phyloP scores from a whole-genome alignment of 2,797 vertebrate species.

The Cichlasoma orientale region DNA sequence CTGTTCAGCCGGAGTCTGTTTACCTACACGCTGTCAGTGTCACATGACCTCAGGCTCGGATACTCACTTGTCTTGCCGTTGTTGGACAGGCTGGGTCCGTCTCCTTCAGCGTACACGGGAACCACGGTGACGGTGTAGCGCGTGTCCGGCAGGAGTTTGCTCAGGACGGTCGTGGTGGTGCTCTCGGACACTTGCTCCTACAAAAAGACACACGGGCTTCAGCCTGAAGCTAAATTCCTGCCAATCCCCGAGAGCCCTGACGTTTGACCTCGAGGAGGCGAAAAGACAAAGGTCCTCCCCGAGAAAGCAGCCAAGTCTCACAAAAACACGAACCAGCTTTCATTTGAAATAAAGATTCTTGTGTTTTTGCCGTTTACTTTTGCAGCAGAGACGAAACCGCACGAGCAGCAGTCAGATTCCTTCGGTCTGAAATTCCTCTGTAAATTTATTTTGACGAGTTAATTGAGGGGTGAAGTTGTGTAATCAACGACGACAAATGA shows the following conservation, averaged over 20 bases:
- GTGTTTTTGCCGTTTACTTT: background rate
- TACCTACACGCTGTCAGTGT: background rate
- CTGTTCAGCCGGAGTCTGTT: no score
- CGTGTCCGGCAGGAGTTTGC: conserved; percentile 88
- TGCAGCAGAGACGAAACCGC: background rate
- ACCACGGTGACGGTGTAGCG: conserved; percentile 89
- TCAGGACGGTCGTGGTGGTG: conserved; percentile 88
- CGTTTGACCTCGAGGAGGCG: background rate
- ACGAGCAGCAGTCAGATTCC: background rate
- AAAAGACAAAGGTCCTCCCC: background rate
- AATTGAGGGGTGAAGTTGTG: background rate
- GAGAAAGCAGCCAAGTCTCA: background rate
- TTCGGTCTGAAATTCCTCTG: background rate
- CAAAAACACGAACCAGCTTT: background rate
- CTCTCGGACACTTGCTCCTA: conserved; percentile 93
- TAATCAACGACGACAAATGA: background rate
- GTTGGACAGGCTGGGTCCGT: conserved; percentile 88
- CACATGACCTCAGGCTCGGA: no score
- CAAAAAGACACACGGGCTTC: background rate
- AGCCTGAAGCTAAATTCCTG: background rate
- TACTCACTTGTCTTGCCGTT: conserved; percentile 90
- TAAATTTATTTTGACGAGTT: background rate
- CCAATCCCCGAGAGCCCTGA: background rate
- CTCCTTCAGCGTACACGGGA: conserved; percentile 91
- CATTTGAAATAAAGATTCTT: background rate